Evolutionary conservation across 2,113 vertebrate genomes (phyloP).

Genomic region (Phainopepla nitens): DNA sequence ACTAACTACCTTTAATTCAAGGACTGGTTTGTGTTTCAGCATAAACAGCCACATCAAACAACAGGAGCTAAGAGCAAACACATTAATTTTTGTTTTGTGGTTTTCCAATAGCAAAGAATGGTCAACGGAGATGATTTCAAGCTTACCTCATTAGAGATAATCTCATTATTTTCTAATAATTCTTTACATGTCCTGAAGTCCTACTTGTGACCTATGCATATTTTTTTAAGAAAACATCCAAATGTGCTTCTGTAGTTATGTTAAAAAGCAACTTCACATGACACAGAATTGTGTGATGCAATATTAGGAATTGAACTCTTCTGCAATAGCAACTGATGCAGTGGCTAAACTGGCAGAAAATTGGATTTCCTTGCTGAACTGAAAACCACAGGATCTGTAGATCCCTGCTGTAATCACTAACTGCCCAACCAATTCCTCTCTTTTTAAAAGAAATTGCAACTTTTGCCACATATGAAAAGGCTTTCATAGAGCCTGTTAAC

Average conservation of each 20-base stretch:
- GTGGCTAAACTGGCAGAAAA: background rate
- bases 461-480: background rate
- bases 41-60: background rate
- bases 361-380: background rate
- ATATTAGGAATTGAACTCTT: background rate
- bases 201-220: background rate
- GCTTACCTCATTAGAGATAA: background rate
- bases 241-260: background rate
- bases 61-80: background rate
- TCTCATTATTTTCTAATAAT: background rate
- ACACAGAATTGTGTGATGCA: background rate
- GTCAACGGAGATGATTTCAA: background rate
- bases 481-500: background rate
- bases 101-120: background rate
- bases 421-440: background rate
- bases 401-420: background rate
- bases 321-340: background rate
- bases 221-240: background rate
- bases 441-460: background rate
- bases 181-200: background rate
- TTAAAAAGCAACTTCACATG: background rate
- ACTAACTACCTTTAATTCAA: background rate
- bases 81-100: background rate
- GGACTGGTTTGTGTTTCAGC: background rate
- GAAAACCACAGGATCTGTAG: background rate